Conservation (phyloP, 2,888 invertebrate species). For the Chironomus riparius region DNA sequence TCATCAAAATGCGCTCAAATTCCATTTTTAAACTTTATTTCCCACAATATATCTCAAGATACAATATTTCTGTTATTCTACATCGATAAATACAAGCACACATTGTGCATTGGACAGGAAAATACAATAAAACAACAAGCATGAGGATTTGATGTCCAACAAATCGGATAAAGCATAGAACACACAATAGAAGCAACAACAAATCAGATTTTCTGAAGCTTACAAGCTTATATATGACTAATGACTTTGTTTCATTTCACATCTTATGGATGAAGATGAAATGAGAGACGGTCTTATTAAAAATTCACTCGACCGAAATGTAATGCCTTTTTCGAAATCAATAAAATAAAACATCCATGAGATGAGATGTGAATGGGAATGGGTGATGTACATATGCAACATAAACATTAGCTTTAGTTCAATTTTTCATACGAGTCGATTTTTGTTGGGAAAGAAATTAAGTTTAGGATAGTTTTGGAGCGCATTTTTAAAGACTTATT, state of each 20-base stretch:
- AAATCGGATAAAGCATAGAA: neutral
- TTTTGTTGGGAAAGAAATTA: too few relatives aligned
- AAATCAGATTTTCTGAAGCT: neutral
- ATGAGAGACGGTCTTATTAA: constrained; percentile 12
- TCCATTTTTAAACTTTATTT: too few relatives aligned
- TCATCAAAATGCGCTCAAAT: too few relatives aligned
- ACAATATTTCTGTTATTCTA: neutral
- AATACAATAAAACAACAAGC: neutral
- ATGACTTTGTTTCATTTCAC: neutral
- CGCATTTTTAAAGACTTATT: too few relatives aligned
- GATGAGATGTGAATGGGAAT: neutral
- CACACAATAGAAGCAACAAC: neutral
- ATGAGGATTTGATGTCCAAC: neutral
- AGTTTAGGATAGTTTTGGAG: too few relatives aligned
- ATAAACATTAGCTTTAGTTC: neutral
- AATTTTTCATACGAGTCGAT: neutral
- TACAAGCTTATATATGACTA: constrained; percentile 14
- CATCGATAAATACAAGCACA: neutral
- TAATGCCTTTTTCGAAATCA: neutral
- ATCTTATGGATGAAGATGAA: neutral
- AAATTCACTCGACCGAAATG: constrained; percentile 15
- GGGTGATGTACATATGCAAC: neutral
- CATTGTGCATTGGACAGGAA: neutral
- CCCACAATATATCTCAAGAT: neutral
- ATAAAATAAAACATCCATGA: constrained; percentile 1